Conservation (phyloP, 2,113 vertebrate genomes). For the Holacanthus passer region DNA sequence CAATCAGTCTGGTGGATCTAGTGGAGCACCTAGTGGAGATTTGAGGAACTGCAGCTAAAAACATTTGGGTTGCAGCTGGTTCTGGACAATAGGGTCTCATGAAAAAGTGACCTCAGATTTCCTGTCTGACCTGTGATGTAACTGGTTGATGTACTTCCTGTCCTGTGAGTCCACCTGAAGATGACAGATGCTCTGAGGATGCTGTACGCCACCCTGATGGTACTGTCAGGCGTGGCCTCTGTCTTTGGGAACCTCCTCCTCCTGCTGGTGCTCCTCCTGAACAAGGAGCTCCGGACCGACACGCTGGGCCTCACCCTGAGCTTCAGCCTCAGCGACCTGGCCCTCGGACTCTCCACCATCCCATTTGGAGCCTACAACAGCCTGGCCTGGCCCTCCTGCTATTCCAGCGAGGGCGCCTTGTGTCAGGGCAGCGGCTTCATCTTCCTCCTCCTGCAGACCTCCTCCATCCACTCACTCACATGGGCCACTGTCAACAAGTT, state of each 20-base stretch:
- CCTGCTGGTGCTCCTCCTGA: slow-evolving; percentile 75
- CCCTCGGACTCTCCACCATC: slow-evolving; percentile 75
- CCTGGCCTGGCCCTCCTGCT: slow-evolving; percentile 31
- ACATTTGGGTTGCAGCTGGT: neutral
- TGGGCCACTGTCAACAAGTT: slow-evolving; percentile 82
- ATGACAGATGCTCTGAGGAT: slow-evolving; percentile 57
- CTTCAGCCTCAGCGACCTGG: slow-evolving; percentile 80
- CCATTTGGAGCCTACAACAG: slow-evolving; percentile 76
- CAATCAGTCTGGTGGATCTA: neutral
- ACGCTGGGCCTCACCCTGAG: slow-evolving; percentile 78
- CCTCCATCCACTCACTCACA: slow-evolving; percentile 80
- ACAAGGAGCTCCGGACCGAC: slow-evolving; percentile 75
- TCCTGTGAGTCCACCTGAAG: slow-evolving; percentile 9
- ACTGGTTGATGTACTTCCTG: neutral
- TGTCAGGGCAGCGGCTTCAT: slow-evolving; percentile 82
- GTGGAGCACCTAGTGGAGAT: neutral
- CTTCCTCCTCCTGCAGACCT: slow-evolving; percentile 80
- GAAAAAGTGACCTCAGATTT: neutral
- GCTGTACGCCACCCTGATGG: slow-evolving; percentile 71
- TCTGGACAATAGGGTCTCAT: neutral
- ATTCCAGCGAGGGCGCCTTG: slow-evolving; percentile 38
- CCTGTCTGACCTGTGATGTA: neutral
- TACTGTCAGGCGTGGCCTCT: slow-evolving; percentile 65
- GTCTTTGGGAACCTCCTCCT: slow-evolving; percentile 79
- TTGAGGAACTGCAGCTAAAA: neutral